Percentiles rank a stretch among this genome's conserved stretches.
Evolutionary conservation across 1,140 invertebrate species (phyloP).

Genomic region (Hestina assimilis): DNA sequence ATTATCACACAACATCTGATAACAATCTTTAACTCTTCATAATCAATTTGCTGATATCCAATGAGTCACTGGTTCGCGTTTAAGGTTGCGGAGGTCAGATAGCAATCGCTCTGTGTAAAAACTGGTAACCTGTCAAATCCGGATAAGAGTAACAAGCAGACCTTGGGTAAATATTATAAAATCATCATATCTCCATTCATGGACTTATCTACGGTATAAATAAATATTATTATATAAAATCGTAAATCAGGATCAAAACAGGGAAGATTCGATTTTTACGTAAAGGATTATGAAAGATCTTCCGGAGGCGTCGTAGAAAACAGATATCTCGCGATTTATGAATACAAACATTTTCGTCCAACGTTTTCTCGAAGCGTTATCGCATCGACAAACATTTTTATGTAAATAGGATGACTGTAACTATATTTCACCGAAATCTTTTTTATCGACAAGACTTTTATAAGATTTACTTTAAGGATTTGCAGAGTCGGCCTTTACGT

Average conservation of each 20-base stretch:
- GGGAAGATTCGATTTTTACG: not conserved
- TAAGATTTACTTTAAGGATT: slow-evolving; percentile 10
- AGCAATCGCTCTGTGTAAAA: no score
- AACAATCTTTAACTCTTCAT: no score
- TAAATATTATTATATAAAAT: not conserved
- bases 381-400: slow-evolving; percentile 26
- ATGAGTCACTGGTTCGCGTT: no score
- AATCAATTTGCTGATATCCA: no score
- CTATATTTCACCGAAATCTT: slow-evolving; percentile 26
- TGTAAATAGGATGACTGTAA: slow-evolving; percentile 27
- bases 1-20: no score
- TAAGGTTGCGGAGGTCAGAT: no score
- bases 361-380: slow-evolving; percentile 18
- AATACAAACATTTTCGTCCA: slow-evolving; percentile 23
- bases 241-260: slow-evolving; percentile 9
- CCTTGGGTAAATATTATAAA: no score
- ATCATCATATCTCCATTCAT: no score
- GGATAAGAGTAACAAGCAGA: no score
- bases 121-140: no score
- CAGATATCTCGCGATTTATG: slow-evolving; percentile 25
- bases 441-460: slow-evolving; percentile 21
- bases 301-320: slow-evolving; percentile 11
- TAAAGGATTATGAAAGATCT: slow-evolving; percentile 18
- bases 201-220: not conserved
- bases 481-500: not conserved